Percentiles rank a stretch among this genome's conserved stretches.
phyloP scores from a whole-genome alignment of 2,888 invertebrate genomes.

The Drosophila stalkeri region DNA sequence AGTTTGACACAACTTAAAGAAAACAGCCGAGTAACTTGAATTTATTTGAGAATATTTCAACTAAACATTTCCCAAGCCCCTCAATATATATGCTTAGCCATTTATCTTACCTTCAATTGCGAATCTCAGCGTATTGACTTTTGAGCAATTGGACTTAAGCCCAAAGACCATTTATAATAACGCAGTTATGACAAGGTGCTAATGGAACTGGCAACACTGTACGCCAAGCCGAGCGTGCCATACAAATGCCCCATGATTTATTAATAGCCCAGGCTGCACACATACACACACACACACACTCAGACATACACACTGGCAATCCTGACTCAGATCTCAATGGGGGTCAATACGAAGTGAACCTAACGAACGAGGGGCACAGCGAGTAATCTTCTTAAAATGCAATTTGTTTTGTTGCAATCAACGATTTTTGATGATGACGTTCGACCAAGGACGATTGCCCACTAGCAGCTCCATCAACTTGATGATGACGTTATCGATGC shows the following conservation, averaged over 20 bases:
- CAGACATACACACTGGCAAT: constrained; percentile 9
- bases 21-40: neutral
- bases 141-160: constrained; percentile 36
- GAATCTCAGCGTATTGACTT: constrained; percentile 29
- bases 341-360: constrained; percentile 41
- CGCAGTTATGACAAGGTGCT: constrained; percentile 54
- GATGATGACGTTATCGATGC: constrained; percentile 39
- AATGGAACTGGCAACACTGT: constrained; percentile 41
- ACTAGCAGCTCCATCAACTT: constrained; percentile 16
- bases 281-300: constrained; percentile 12
- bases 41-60: neutral
- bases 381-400: constrained; percentile 78
- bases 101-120: neutral
- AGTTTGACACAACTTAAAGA: neutral
- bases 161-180: constrained; percentile 45
- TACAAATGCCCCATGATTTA: constrained; percentile 73
- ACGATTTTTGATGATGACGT: constrained; percentile 79
- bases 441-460: constrained; percentile 36
- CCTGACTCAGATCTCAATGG: constrained; percentile 29
- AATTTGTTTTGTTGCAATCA: constrained; percentile 81
- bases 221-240: constrained; percentile 20
- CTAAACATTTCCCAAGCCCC: neutral
- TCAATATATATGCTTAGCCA: neutral
- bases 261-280: constrained; percentile 52
- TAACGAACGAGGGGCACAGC: constrained; percentile 43